These are phyloP conservation scores for Boleophthalmus pectinirostris DNA, from an alignment of 2,113 vertebrate species.

Conservation along the genomic window DNA sequence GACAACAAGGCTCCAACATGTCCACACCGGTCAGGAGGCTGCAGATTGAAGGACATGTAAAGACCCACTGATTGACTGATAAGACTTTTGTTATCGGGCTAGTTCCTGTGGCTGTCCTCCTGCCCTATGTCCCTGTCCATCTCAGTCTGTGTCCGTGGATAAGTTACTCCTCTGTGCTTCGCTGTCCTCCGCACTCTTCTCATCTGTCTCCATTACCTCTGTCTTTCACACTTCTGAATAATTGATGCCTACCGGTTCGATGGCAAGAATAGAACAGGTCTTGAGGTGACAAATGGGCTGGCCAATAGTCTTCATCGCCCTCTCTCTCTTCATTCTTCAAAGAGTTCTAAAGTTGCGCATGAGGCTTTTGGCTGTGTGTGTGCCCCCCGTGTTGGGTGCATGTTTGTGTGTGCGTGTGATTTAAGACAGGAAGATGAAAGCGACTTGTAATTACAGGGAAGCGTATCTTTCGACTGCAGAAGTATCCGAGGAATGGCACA, in stretches of 20 bases:
- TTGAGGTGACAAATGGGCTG: constrained; percentile 76
- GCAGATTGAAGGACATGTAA: constrained; percentile 58
- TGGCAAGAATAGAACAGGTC: constrained; percentile 78
- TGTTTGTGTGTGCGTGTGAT: constrained; percentile 56
- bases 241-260: constrained; percentile 76
- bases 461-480: constrained; percentile 76
- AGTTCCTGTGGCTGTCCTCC: constrained; percentile 41
- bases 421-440: constrained; percentile 76
- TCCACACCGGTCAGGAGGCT: constrained; percentile 53
- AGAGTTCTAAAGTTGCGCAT: constrained; percentile 62
- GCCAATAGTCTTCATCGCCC: constrained; percentile 60
- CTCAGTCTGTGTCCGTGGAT: constrained; percentile 57
- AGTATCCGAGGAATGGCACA: constrained; percentile 77
- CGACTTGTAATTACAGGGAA: constrained; percentile 76
- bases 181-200: constrained; percentile 36
- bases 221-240: constrained; percentile 72
- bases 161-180: constrained; percentile 39
- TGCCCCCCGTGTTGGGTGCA: constrained; percentile 26
- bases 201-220: constrained; percentile 63
- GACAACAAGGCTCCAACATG: constrained; percentile 68
- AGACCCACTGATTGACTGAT: constrained; percentile 72
- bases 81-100: constrained; percentile 66
- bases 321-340: constrained; percentile 62
- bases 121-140: constrained; percentile 36
- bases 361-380: constrained; percentile 34